These are phyloP conservation scores for Alauda arvensis DNA, from an alignment of 2,797 vertebrate genomes.

Conservation along the genomic window DNA sequence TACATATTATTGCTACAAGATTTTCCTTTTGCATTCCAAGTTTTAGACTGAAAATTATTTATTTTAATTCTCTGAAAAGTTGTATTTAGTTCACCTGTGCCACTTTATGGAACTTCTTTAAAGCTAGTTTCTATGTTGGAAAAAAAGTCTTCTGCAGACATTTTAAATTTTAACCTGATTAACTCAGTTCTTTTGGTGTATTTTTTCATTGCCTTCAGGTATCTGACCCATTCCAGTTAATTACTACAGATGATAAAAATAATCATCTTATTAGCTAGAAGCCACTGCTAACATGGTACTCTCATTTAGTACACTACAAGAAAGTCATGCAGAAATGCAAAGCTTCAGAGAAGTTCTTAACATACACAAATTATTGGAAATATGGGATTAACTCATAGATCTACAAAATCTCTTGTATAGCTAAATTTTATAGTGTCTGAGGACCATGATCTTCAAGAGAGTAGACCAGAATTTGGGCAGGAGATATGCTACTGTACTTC, in stretches of 20 bases:
- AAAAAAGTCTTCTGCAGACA: background rate
- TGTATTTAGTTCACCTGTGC: background rate
- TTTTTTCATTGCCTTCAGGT: constrained; percentile 20
- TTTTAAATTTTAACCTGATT: constrained; percentile 10
- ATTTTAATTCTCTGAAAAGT: background rate
- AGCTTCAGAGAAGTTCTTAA: background rate
- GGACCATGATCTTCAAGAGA: background rate
- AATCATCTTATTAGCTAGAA: constrained; percentile 20
- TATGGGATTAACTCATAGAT: background rate
- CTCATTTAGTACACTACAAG: background rate
- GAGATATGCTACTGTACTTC: background rate
- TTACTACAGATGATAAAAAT: constrained; percentile 23
- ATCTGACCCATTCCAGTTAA: constrained; percentile 40
- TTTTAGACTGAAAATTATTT: background rate
- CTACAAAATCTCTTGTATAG: background rate
- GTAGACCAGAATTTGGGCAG: background rate
- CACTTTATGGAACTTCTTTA: background rate
- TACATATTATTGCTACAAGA: background rate
- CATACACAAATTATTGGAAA: background rate
- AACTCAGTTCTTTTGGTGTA: constrained; percentile 19
- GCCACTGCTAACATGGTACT: background rate
- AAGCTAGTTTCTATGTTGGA: background rate
- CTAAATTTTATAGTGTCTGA: background rate
- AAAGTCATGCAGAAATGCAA: background rate
- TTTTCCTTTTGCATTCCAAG: background rate